A percentile compares a stretch with the other conserved stretches of the same genome.
Conservation (phyloP, 1,140 invertebrate genomes). For the Micrasema longulum region DNA sequence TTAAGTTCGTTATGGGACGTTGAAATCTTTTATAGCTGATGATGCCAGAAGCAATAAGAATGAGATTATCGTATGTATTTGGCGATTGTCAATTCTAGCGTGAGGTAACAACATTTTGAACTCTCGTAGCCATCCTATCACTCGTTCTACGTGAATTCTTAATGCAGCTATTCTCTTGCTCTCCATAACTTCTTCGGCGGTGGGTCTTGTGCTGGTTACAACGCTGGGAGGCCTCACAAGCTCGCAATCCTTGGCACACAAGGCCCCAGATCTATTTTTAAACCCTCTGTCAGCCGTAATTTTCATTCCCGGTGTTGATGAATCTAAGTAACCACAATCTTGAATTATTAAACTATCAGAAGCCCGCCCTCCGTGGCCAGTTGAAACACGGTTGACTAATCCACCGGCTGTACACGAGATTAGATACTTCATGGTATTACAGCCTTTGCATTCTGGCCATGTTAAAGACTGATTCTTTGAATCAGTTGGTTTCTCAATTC, state of each 20-base stretch:
- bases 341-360: background rate
- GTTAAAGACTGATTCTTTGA: background rate
- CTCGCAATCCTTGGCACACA: background rate
- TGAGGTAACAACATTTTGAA: too few relatives aligned
- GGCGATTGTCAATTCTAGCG: too few relatives aligned
- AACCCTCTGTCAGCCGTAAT: background rate
- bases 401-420: too few relatives aligned
- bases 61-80: background rate
- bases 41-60: background rate
- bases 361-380: too few relatives aligned
- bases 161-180: background rate
- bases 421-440: background rate
- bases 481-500: too few relatives aligned
- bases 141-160: background rate
- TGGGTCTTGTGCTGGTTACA: background rate
- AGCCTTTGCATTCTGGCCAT: background rate
- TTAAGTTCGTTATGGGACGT: too few relatives aligned
- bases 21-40: too few relatives aligned
- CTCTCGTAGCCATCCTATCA: background rate
- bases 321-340: background rate
- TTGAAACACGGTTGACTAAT: too few relatives aligned
- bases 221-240: background rate
- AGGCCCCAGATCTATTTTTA: background rate
- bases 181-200: background rate
- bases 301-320: background rate